phyloP scores from a whole-genome alignment of 1,140 invertebrate genomes.

The Hirudo medicinalis region DNA sequence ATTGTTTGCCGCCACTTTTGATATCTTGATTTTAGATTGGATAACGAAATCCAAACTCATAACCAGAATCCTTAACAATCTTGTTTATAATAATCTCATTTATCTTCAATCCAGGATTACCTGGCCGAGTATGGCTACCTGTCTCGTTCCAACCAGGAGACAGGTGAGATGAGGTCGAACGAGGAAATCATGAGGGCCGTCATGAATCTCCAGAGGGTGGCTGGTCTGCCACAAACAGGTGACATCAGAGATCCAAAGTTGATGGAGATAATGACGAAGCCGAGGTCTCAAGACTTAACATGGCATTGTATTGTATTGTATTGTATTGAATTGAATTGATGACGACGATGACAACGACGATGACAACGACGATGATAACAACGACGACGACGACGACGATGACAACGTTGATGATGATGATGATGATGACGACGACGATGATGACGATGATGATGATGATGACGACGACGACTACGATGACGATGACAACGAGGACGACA shows the following conservation, averaged over 20 bases:
- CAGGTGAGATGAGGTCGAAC: slow-evolving; percentile 64
- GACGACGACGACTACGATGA: background rate
- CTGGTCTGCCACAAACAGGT: slow-evolving; percentile 65
- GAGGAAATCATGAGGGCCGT: slow-evolving; percentile 68
- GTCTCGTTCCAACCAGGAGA: slow-evolving; percentile 53
- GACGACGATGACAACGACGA: background rate
- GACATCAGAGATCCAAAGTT: slow-evolving; percentile 51
- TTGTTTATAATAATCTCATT: background rate
- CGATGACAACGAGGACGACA: background rate
- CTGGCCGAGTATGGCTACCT: slow-evolving; percentile 20
- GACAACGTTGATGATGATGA: too few relatives aligned
- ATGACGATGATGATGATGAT: too few relatives aligned
- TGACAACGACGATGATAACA: too few relatives aligned
- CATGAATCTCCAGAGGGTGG: slow-evolving; percentile 59
- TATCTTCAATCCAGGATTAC: slow-evolving; percentile 13
- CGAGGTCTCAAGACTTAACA: background rate
- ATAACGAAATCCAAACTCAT: too few relatives aligned
- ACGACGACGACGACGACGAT: too few relatives aligned
- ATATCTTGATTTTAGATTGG: too few relatives aligned
- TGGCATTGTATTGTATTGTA: background rate
- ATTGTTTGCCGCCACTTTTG: too few relatives aligned
- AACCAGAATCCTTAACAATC: too few relatives aligned
- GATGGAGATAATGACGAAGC: background rate
- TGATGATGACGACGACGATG: too few relatives aligned
- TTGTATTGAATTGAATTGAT: too few relatives aligned